Base-by-base conservation (phyloP, 1,140 invertebrate genomes). In the Hyphantria cunea region DNA sequence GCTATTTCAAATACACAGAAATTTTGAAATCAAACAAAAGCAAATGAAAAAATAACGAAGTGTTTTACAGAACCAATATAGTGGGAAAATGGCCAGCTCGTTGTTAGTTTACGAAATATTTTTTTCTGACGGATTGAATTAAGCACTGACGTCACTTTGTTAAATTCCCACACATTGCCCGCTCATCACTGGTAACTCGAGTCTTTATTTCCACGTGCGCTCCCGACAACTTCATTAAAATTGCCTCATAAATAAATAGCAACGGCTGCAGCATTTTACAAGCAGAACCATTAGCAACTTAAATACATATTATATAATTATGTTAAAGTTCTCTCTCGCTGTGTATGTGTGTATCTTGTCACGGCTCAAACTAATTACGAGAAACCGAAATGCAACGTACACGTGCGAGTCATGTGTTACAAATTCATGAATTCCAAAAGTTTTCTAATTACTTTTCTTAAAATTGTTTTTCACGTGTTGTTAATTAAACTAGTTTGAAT, bases 231-330 rank as follows among this genome's bases (percentile, higher is more conserved):
- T 58, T 58, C 54, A 58, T 58, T 58, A 58, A 58, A 58, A 58
- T 42, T 58, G 44, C 45, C 54, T 58, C 37, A 58, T 58, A 58
- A 58, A 58, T 58, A 58, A 58, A 58, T 58, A 37, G 44, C 31
- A 48, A 10, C 12, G 54, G 8, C 52, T 45, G 39, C 41, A 45
- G 10, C 31, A 34, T 45, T 31, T 44, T 47, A 39, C 44, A 32
- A 48, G 54, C 33, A 58, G 3, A 47, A 9, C 44, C n/a, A n/a
- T n/a, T n/a, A n/a, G n/a, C n/a, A n/a, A 44, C 13, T 44, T 17
- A 42, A 41, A 34, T 47, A 56, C 45, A 56, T 56, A 56, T 56
- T 56, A 13, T 56, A 41, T 56, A 56, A 56, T 56, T 34, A 56
- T 31, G 33, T 6, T 45, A 25, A 25, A 25, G 17, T 25, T 25